Evolutionary conservation across 1,140 invertebrate genomes (phyloP).

Genomic region (Pogonognathellus flavescens): DNA sequence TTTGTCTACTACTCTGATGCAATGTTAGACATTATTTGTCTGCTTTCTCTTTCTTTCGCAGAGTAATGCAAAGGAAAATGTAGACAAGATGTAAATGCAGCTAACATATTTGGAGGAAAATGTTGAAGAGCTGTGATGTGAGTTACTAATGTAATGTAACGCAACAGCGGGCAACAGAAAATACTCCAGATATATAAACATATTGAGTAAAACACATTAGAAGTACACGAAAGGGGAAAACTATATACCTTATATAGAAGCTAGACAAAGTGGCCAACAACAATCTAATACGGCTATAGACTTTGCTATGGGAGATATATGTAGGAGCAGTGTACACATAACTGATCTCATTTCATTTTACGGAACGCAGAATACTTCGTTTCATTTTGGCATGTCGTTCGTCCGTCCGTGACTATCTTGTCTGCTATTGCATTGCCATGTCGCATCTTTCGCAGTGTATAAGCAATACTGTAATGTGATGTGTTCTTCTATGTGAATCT

Average conservation of each 20-base stretch:
- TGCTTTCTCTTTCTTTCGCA: neutral
- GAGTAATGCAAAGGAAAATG: neutral
- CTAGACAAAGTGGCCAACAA: neutral
- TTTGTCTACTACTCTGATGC: neutral
- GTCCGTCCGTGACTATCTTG: conserved; percentile 12
- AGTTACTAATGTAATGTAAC: conserved; percentile 28
- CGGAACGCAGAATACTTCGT: conserved; percentile 22
- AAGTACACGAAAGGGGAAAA: neutral
- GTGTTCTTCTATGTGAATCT: neutral
- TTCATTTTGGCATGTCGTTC: conserved; percentile 14
- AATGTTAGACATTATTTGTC: neutral
- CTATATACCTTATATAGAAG: neutral
- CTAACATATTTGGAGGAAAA: neutral
- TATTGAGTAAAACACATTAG: neutral
- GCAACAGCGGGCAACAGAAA: conserved; percentile 16
- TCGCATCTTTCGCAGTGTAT: neutral
- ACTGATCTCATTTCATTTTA: conserved; percentile 24
- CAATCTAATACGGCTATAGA: neutral
- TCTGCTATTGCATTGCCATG: neutral
- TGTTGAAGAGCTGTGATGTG: conserved; percentile 19
- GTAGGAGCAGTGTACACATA: neutral
- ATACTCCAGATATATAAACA: neutral
- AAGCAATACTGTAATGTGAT: conserved; percentile 5
- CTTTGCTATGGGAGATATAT: neutral
- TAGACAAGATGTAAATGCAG: conserved; percentile 17